These are phyloP conservation scores for Crocodylus rhombifer DNA, from an alignment of 2,797 vertebrate species.

Conservation along the genomic window DNA sequence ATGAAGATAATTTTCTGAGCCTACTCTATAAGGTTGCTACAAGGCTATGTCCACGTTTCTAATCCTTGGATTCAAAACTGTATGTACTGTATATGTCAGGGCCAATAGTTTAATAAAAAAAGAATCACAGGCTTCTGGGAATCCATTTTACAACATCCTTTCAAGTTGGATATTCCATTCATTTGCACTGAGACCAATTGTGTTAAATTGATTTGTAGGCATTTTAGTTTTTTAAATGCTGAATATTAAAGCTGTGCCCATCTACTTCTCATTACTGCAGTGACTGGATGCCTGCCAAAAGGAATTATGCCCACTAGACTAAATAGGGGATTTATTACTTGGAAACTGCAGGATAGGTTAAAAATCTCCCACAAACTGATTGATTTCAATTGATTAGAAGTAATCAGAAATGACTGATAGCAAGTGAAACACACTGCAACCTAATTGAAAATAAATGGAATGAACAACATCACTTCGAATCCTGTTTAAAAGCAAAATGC, in stretches of 20 bases:
- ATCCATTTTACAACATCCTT: slow-evolving; percentile 1
- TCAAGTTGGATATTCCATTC: slow-evolving; percentile 24
- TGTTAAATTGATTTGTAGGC: slow-evolving; percentile 66
- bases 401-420: slow-evolving; percentile 73
- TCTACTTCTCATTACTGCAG: slow-evolving; percentile 70
- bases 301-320: slow-evolving; percentile 62
- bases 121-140: neutral
- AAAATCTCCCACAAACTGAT: slow-evolving; percentile 75
- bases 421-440: slow-evolving; percentile 73
- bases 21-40: fast-evolving
- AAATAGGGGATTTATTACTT: slow-evolving; percentile 74
- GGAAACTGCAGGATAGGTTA: slow-evolving; percentile 60
- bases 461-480: slow-evolving; percentile 36
- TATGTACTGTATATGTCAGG: neutral
- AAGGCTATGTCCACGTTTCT: neutral
- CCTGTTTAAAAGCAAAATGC: slow-evolving; percentile 63
- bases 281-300: slow-evolving; percentile 71
- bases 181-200: slow-evolving; percentile 46
- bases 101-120: neutral
- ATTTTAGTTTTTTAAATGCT: slow-evolving; percentile 29
- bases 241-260: slow-evolving; percentile 65
- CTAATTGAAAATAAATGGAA: slow-evolving; percentile 67
- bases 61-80: neutral
- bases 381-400: slow-evolving; percentile 75
- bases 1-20: neutral